A percentile compares a stretch with the other conserved stretches of the same genome.
Evolutionary conservation across 1,140 invertebrate genomes (phyloP).

Genomic region (Bombus balteatus): DNA sequence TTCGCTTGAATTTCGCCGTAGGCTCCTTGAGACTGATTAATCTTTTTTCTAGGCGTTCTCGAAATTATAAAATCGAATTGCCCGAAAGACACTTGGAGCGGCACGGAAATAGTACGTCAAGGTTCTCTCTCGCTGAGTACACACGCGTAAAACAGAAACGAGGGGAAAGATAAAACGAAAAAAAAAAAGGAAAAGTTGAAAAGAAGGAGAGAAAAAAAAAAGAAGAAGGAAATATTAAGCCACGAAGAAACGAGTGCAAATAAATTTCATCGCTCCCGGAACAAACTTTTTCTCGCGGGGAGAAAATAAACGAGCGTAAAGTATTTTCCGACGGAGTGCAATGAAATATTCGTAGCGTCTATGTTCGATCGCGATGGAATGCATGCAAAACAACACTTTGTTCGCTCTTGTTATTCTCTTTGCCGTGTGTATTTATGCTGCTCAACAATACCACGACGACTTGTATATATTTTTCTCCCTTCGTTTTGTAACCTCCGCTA

Average conservation of each 20-base stretch:
- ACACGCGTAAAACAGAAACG: neutral
- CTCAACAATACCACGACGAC: constrained; percentile 25
- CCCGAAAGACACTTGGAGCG: neutral
- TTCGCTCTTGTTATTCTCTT: constrained; percentile 23
- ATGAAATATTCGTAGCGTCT: constrained; percentile 37
- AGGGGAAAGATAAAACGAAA: neutral
- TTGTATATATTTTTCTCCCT: neutral
- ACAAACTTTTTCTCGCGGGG: neutral
- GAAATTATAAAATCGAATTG: constrained; percentile 17
- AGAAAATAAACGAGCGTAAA: constrained; percentile 35
- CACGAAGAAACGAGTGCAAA: constrained; percentile 12
- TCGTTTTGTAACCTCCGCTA: too few species aligned
- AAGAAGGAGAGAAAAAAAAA: neutral
- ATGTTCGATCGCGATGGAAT: constrained; percentile 37
- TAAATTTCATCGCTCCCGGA: constrained; percentile 38
- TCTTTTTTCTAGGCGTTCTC: neutral
- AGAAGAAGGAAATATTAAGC: constrained; percentile 13
- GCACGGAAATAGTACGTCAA: constrained; percentile 5
- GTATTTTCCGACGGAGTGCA: constrained; percentile 33
- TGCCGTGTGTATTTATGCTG: constrained; percentile 9
- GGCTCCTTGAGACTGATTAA: too few species aligned
- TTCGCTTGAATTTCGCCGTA: too few species aligned
- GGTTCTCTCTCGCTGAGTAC: neutral
- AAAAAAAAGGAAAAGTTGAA: neutral
- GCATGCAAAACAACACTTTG: constrained; percentile 41